Evolutionary conservation across 1,140 invertebrate genomes (phyloP), one percentile per base, ranked within the genome.

Genomic region (Lithobius niger): DNA sequence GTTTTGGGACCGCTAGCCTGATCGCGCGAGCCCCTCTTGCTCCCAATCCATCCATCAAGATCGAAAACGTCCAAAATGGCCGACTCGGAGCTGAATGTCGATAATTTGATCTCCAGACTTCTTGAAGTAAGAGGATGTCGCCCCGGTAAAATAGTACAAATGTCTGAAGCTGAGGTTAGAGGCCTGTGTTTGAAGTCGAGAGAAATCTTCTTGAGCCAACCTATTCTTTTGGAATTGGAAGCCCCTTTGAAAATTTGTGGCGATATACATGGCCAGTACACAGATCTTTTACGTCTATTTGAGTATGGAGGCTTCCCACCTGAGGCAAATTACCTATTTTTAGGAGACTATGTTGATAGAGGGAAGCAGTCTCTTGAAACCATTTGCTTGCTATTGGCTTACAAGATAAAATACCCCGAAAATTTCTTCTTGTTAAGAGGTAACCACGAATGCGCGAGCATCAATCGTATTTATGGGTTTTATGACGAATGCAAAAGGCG

Each of bases 241-340:
- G 79, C 80, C 47, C 80, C 81, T 25, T 65, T 83, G 18, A 83
- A 83, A 69, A 83, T 82, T 59, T 82, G 80, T 69, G 80, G 79
- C 74, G 96, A 99, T 71, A 99, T 99, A 65, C 97, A 99, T 71
- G 97, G 97, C 60, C 91, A 96, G 75, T 99, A 99, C 70, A 97
- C 95, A 69, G 97, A 99, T 76, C 76, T 99, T 27, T 75, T 99
- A 60, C 82, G 97, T 68, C 76, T 99, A 57, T 99, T 99, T 73
- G 97, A 99, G 69, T 99, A 99, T 71, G 97, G 97, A 55, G 94
- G 96, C n/a, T 99, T 99, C 71, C 97, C 97, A 43, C 97, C 97
- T n/a, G 96, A 99, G 73, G 94, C 94, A 27, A 99, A 99, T 75
- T 99, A 99, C 75, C 77, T 99, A 59, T 99, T 99, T 74, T 79